A percentile compares a stretch with the other conserved stretches of the same genome.
Conservation (phyloP, 92 coral and sea anemone genomes). For the Micromussa lordhowensis region DNA sequence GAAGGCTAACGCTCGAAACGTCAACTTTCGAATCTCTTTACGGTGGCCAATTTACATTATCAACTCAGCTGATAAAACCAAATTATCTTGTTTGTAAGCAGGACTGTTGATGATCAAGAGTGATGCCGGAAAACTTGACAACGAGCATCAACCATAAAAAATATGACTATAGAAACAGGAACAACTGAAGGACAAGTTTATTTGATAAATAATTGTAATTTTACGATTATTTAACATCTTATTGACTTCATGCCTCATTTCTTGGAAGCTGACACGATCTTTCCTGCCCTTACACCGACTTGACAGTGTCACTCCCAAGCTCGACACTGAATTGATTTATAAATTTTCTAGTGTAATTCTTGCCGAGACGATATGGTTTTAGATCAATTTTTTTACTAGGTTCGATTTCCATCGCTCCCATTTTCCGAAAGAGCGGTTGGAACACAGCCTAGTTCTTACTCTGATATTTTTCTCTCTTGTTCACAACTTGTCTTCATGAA, state of each 20-base stretch:
- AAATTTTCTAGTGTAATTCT: background rate
- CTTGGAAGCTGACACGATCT: background rate
- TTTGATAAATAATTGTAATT: conserved; percentile 9
- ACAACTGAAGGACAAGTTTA: background rate
- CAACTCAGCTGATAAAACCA: too few species aligned
- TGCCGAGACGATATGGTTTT: background rate
- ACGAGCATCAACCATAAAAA: background rate
- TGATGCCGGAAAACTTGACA: background rate
- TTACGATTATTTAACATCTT: conserved; percentile 1
- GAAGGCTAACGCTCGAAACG: too few species aligned
- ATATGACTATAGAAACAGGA: background rate
- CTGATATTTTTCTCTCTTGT: background rate
- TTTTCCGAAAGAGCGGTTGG: too few species aligned
- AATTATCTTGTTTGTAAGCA: background rate
- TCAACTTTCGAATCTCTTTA: too few species aligned
- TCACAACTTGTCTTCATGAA: background rate
- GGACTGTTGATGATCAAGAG: background rate
- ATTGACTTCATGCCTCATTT: background rate
- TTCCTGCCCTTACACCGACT: background rate
- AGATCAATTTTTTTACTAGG: background rate
- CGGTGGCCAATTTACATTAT: too few species aligned
- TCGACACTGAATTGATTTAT: background rate
- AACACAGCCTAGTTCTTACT: background rate
- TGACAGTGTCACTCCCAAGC: background rate
- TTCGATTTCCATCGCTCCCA: too few species aligned